Conservation (phyloP, 2,113 vertebrate genomes). For the Malurus elegans region DNA sequence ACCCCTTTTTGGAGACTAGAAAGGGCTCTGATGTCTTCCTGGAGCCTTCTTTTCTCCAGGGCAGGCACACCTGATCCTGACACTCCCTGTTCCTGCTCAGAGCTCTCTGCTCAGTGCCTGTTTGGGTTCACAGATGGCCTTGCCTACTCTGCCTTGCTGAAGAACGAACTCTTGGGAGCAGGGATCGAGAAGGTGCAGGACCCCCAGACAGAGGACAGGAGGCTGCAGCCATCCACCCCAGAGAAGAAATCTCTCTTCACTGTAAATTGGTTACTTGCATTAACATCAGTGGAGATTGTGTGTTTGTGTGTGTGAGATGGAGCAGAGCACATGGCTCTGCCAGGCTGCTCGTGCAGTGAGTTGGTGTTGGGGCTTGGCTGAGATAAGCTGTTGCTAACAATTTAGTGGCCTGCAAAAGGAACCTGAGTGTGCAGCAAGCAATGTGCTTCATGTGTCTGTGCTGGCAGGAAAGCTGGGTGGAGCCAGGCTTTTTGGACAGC, state of each 20-base stretch:
- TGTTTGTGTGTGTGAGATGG: rapidly evolving
- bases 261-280: constrained; percentile 64
- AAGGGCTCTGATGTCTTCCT: neutral
- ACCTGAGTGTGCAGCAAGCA: neutral
- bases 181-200: constrained; percentile 98
- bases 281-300: neutral
- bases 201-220: constrained; percentile 92
- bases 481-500: neutral
- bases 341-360: neutral
- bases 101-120: neutral
- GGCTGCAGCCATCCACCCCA: constrained; percentile 90
- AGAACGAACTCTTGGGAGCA: constrained; percentile 93
- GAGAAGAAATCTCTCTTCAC: constrained; percentile 95
- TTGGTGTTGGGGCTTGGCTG: neutral
- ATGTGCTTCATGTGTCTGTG: neutral
- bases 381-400: neutral
- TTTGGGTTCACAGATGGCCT: constrained; percentile 81
- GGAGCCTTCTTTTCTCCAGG: neutral
- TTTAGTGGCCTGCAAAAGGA: neutral
- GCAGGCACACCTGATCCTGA: neutral
- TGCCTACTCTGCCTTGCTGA: constrained; percentile 95
- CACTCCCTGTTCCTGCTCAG: neutral
- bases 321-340: neutral
- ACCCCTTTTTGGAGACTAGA: neutral
- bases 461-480: neutral